phyloP scores from a whole-genome alignment of 2,888 invertebrate species.

The Lycophotia porphyrea region DNA sequence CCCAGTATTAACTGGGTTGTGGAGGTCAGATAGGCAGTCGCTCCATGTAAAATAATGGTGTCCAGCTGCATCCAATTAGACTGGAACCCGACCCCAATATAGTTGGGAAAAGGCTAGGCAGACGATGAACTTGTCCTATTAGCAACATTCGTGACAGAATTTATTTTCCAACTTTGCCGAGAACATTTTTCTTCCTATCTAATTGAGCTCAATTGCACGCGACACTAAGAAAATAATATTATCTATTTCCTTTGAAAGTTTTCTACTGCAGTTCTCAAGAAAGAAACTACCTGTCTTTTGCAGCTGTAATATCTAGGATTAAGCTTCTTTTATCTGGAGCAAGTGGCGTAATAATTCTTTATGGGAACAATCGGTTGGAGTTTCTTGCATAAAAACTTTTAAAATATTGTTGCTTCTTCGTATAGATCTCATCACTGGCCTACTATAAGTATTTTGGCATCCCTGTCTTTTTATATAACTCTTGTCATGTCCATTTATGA shows the following conservation, averaged over 20 bases:
- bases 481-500: not conserved
- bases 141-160: not conserved
- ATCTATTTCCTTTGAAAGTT: slow-evolving; percentile 3
- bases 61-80: too few relatives aligned
- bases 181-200: not conserved
- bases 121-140: not conserved
- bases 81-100: too few relatives aligned
- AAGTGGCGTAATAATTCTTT: not conserved
- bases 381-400: not conserved
- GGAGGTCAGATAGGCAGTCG: too few relatives aligned
- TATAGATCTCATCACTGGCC: too few relatives aligned
- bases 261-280: not conserved
- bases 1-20: too few relatives aligned
- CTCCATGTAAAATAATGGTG: too few relatives aligned
- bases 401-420: not conserved
- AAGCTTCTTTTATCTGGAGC: not conserved
- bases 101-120: too few relatives aligned
- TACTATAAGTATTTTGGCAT: not conserved
- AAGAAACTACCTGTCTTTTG: slow-evolving; percentile 2
- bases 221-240: slow-evolving; percentile 11
- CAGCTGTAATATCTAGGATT: not conserved
- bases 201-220: slow-evolving; percentile 1
- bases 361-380: not conserved
- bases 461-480: not conserved
- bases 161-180: not conserved